These are phyloP conservation scores for Bettongia penicillata DNA, from an alignment of 2,113 vertebrate species.

Conservation along the genomic window DNA sequence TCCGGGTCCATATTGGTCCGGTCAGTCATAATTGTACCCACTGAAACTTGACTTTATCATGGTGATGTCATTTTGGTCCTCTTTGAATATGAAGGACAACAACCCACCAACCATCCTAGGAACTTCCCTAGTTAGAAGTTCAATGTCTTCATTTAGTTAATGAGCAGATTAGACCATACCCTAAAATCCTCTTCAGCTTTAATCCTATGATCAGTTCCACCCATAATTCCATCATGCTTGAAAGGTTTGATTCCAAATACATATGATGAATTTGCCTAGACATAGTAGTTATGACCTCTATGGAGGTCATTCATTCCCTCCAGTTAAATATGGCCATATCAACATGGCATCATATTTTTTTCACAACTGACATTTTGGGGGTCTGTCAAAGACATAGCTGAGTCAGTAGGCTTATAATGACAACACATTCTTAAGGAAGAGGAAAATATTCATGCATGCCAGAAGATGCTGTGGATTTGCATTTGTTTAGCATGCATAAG, in stretches of 20 bases:
- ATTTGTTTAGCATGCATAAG: background rate
- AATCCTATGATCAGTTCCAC: background rate
- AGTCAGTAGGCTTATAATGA: background rate
- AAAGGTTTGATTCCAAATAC: background rate
- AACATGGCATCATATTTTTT: background rate
- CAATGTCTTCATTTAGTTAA: background rate
- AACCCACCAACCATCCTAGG: background rate
- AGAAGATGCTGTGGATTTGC: background rate
- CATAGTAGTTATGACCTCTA: background rate
- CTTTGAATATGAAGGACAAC: no score
- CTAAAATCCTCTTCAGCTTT: background rate
- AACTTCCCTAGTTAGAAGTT: background rate
- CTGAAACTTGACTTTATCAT: no score
- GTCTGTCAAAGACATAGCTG: background rate
- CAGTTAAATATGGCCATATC: background rate
- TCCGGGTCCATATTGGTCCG: no score
- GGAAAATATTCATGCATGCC: background rate
- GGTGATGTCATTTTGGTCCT: no score
- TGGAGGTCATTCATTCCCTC: background rate
- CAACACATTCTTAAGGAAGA: background rate
- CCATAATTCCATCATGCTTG: background rate
- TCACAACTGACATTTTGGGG: background rate
- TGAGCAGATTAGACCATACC: background rate
- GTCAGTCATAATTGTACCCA: no score
- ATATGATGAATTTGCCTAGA: background rate